Percentiles rank a stretch among this genome's conserved stretches.
These are phyloP conservation scores for Dendrolimus kikuchii DNA, from an alignment of 1,140 invertebrate species.

Conservation along the genomic window DNA sequence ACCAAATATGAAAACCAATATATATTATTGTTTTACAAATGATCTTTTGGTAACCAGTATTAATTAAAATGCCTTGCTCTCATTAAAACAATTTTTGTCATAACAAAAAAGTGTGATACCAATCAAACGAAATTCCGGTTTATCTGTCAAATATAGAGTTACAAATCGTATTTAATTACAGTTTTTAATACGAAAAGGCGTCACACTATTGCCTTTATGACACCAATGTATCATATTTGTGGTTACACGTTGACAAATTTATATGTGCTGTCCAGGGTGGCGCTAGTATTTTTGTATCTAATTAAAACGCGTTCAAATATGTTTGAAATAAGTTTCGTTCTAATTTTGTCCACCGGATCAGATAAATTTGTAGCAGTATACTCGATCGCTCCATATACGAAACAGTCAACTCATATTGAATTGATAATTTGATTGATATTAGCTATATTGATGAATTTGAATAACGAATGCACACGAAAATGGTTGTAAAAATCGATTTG, in stretches of 20 bases:
- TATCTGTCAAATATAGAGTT: constrained; percentile 27
- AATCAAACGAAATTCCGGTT: background rate
- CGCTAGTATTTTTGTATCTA: no score
- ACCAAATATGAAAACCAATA: no score
- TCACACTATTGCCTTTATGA: constrained; percentile 31
- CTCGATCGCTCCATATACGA: background rate
- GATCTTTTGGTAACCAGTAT: no score
- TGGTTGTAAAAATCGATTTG: constrained; percentile 10
- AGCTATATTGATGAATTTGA: constrained; percentile 9
- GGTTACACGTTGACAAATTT: constrained; percentile 18
- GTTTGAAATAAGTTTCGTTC: no score
- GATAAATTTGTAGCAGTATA: no score
- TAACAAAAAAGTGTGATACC: no score
- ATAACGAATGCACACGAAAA: constrained; percentile 20
- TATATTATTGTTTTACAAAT: no score
- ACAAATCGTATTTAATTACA: constrained; percentile 18
- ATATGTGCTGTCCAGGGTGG: no score
- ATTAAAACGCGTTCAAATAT: no score
- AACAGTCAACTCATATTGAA: constrained; percentile 6
- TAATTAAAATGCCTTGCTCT: no score
- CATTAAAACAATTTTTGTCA: no score
- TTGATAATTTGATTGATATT: constrained; percentile 10
- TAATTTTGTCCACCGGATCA: no score
- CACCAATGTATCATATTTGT: constrained; percentile 32
- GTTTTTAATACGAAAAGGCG: constrained; percentile 26